Evolutionary conservation across 2,113 vertebrate species (phyloP).

Genomic region (Peromyscus leucopus): DNA sequence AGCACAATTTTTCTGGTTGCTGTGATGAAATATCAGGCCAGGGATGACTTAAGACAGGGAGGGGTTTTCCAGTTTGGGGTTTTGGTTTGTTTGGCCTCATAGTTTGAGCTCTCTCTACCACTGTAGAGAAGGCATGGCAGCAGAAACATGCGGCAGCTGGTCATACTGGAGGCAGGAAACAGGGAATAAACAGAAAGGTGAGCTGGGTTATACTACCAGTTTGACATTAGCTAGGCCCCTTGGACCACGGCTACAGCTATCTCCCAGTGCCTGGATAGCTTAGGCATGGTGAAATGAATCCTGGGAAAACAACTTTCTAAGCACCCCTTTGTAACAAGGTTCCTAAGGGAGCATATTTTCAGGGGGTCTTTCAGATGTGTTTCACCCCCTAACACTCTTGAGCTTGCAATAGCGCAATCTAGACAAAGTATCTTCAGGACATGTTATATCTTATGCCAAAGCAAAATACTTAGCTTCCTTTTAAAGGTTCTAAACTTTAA

Average conservation of each 20-base stretch:
- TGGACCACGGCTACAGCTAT: not conserved
- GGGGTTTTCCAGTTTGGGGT: too few species aligned
- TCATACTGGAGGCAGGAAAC: not conserved
- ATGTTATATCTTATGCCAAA: not conserved
- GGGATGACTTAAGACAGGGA: not conserved
- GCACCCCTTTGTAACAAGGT: not conserved
- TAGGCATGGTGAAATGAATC: not conserved
- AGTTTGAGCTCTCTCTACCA: not conserved
- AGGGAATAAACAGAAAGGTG: not conserved
- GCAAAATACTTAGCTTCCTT: not conserved
- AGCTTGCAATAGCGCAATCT: not conserved
- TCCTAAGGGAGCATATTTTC: not conserved
- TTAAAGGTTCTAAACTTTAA: not conserved
- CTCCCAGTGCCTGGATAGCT: not conserved
- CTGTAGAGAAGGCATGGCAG: too few species aligned
- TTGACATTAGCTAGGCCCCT: not conserved
- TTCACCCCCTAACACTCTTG: not conserved
- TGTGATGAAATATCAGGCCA: not conserved
- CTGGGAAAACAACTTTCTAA: not conserved
- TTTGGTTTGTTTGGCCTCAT: not conserved
- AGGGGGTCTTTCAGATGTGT: not conserved
- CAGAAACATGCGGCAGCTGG: not conserved
- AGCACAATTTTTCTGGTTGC: not conserved
- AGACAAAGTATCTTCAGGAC: too few species aligned
- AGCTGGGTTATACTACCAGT: not conserved